Evolutionary conservation across 2,113 vertebrate genomes (phyloP).

Genomic region (Dascyllus trimaculatus): DNA sequence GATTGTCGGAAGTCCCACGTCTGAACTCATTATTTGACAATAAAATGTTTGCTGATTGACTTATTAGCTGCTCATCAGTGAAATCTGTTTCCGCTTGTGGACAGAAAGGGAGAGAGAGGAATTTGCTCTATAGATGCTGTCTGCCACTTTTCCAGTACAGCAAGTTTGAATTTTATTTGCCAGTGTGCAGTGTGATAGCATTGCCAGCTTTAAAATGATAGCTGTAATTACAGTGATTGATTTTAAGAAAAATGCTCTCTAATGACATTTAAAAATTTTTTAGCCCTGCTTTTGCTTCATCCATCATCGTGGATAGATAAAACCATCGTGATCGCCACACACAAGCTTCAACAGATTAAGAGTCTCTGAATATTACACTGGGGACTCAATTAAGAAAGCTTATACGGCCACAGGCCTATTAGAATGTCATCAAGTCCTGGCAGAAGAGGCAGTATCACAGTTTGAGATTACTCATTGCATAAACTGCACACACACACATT

Average conservation of each 20-base stretch:
- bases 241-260: neutral
- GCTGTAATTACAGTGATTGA: neutral
- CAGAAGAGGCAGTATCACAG: constrained; percentile 32
- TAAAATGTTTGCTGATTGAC: constrained; percentile 38
- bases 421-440: constrained; percentile 51
- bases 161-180: neutral
- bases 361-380: constrained; percentile 53
- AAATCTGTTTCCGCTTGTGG: constrained; percentile 56
- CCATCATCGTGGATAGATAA: neutral
- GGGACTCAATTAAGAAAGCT: constrained; percentile 59
- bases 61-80: constrained; percentile 69
- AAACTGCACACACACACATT: constrained; percentile 33
- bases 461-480: constrained; percentile 54
- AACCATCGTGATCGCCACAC: constrained; percentile 11
- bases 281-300: neutral
- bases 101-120: constrained; percentile 9
- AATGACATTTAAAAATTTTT: neutral
- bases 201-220: neutral
- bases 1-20: constrained; percentile 28
- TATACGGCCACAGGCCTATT: constrained; percentile 19
- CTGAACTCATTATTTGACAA: constrained; percentile 22
- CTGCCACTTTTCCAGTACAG: neutral
- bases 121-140: constrained; percentile 16
- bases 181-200: too few relatives aligned
- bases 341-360: constrained; percentile 51